Evolutionary conservation across 2,113 vertebrate species (phyloP), one percentile per base, ranked within the genome.

Genomic region (Onychostoma macrolepis): DNA sequence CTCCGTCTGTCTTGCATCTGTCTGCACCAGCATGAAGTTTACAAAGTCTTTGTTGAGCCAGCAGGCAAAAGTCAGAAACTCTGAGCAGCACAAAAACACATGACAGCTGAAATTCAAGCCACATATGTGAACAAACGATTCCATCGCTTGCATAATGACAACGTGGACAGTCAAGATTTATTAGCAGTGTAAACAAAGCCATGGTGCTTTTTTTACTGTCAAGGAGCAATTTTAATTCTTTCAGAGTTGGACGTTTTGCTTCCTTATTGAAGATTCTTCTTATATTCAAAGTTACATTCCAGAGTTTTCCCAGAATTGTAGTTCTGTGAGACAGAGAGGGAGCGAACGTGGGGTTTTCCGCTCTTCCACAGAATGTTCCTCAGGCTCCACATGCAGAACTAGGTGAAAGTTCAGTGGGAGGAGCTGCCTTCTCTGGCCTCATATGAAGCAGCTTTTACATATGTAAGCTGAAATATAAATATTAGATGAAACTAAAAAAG

Each of bases 351-450:
- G 30, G 2, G 24, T 63, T 69, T 56, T 36, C 53, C 17, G 48
- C 45, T 74, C 65, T 69, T 74, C 58, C 24, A 74, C 69, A 48
- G 56, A 67, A 79, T 28, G 69, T 89, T 72, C 80, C 65, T 33
- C 30, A 33, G 26, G 71, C 48, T 72, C 26, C 7, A n/a, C 50
- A 74, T 80, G 38, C 28, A 85, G 69, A 90, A 90, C 72, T 90
- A 80, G 89, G 86, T 78, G 82, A 89, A 77, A 87, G 89, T 90
- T 90, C 87, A 88, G 36, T 50, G 50, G 45, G 83, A 83, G 83
- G 36, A 21, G 26, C 17, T 19, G 17, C 72, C 12, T 43, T 33
- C 45, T 78, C 43, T 86, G 30, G 61, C 79, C 58, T 76, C 28
- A 38, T 28, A 78, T 58, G 72, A 53, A 36, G 50, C 65, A 43